Evolutionary conservation across 2,113 vertebrate genomes (phyloP).

Genomic region (Xenus cinereus): DNA sequence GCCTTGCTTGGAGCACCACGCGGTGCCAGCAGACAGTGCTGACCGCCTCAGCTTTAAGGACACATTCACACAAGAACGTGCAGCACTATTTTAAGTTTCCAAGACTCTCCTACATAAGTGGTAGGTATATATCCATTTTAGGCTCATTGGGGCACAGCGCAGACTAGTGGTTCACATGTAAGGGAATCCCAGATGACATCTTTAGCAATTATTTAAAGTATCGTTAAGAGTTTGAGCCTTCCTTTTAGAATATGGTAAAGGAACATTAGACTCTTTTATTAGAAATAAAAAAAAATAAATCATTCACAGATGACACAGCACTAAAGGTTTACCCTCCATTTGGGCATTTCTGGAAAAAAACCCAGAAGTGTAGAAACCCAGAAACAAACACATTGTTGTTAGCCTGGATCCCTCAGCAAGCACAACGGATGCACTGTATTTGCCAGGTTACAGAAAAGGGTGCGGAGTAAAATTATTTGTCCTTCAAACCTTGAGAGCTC

Average conservation of each 20-base stretch:
- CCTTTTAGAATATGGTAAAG: background rate
- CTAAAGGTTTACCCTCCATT: background rate
- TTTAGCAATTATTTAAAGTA: background rate
- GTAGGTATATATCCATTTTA: background rate
- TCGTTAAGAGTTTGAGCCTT: background rate
- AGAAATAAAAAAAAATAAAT: background rate
- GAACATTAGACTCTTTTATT: background rate
- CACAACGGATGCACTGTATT: constrained; percentile 26
- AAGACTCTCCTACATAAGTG: background rate
- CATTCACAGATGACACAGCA: background rate
- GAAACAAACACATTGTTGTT: background rate
- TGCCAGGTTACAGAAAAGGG: background rate
- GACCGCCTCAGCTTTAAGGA: background rate
- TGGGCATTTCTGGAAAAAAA: background rate
- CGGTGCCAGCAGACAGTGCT: background rate
- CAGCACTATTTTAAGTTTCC: background rate
- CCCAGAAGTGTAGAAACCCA: background rate
- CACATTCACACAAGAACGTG: background rate
- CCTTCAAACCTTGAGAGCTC: constrained; percentile 1
- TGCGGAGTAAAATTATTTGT: background rate
- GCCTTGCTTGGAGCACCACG: background rate
- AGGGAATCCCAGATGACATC: background rate
- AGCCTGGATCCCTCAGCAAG: background rate
- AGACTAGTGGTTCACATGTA: background rate
- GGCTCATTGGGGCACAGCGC: background rate